Evolutionary conservation across 2,888 invertebrate species (phyloP).

Genomic region (Eupithecia tripunctaria): DNA sequence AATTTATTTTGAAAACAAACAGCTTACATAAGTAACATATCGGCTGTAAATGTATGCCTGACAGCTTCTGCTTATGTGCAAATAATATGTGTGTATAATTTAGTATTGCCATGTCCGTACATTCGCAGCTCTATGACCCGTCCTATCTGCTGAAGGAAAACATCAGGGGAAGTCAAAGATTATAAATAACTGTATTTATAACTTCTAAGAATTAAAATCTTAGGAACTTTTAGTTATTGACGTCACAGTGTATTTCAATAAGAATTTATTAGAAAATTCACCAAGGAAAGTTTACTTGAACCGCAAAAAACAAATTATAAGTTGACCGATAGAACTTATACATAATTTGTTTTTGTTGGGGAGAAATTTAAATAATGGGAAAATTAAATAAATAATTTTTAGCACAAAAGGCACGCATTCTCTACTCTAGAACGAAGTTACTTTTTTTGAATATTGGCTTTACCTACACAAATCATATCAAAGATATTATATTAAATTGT

Average conservation of each 20-base stretch:
- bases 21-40: too few species aligned
- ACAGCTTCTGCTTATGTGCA: too few species aligned
- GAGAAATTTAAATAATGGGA: neutral
- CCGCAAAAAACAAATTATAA: neutral
- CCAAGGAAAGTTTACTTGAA: neutral
- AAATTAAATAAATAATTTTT: neutral
- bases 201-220: conserved; percentile 35
- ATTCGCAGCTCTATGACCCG: conserved; percentile 47
- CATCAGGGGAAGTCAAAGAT: conserved; percentile 58
- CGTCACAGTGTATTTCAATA: neutral
- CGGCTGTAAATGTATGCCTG: too few species aligned
- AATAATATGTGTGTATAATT: too few species aligned
- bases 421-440: neutral
- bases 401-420: neutral
- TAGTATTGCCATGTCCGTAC: conserved; percentile 44
- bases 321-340: neutral
- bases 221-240: conserved; percentile 21
- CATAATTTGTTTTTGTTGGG: too few species aligned
- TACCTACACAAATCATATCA: neutral
- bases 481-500: too few species aligned
- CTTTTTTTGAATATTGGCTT: too few species aligned
- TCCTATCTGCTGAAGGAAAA: conserved; percentile 64
- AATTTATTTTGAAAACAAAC: too few species aligned
- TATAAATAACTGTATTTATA: conserved; percentile 52
- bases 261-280: neutral